A percentile compares a stretch with the other conserved stretches of the same genome.
These are phyloP conservation scores for Pentalonia nigronervosa DNA, from an alignment of 1,140 invertebrate species.

Conservation along the genomic window DNA sequence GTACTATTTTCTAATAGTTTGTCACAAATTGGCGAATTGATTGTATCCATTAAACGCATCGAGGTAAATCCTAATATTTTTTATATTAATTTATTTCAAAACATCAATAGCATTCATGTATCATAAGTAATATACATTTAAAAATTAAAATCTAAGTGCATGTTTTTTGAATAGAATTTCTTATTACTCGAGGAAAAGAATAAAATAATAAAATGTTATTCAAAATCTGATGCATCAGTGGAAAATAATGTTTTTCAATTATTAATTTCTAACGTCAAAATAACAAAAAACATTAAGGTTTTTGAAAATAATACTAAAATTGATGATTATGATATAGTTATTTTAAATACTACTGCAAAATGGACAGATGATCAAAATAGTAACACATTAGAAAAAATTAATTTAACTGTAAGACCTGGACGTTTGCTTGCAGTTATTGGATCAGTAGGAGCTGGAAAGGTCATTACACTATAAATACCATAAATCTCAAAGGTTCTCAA, in stretches of 20 bases:
- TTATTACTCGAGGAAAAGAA: conserved; percentile 72
- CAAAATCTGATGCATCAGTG: not conserved
- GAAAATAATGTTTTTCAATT: not conserved
- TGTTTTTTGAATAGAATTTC: conserved; percentile 68
- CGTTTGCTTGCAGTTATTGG: conserved; percentile 80
- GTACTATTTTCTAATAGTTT: not conserved
- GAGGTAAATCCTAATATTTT: not conserved
- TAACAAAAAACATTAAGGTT: not conserved
- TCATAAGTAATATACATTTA: too few species aligned
- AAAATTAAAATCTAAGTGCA: not conserved
- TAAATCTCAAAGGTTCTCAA: too few species aligned
- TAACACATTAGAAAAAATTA: conserved; percentile 73
- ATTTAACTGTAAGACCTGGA: conserved; percentile 71
- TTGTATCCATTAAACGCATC: not conserved
- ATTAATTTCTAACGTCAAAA: not conserved
- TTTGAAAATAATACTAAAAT: conserved; percentile 62
- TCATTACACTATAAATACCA: conserved; percentile 61
- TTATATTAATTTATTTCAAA: too few species aligned
- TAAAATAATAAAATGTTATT: not conserved
- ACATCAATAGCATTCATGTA: too few species aligned
- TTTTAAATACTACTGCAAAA: conserved; percentile 70
- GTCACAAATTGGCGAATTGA: not conserved
- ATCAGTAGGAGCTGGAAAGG: conserved; percentile 83
- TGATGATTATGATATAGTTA: conserved; percentile 66
- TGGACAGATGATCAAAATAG: conserved; percentile 68